Evolutionary conservation across 2,888 invertebrate species (phyloP), one percentile per base, ranked within the genome.

Genomic region (Drosophila lutescens): DNA sequence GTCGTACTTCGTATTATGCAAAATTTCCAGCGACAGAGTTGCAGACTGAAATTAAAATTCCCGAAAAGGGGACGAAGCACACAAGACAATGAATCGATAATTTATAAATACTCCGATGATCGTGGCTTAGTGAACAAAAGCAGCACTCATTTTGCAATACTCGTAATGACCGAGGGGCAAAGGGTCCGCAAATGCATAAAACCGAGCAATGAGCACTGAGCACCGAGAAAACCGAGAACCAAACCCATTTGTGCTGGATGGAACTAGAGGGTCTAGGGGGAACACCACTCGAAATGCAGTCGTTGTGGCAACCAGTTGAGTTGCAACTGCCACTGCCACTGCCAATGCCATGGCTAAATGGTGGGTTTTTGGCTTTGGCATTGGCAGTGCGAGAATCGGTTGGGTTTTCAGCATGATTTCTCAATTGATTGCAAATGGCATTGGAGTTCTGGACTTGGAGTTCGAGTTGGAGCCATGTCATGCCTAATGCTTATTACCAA

Each of bases 401-500:
- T 70, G 71, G 83, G 71, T 68, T 84, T 74, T 65, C 72, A 54
- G 67, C 71, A 62, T 78, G 78, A 78, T 76, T 83, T 86, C 78
- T 70, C 67, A 73, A 82, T 80, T 69, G 60, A 63, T 68, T 47
- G 53, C 44, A 57, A 44, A 53, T 73, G 55, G 53, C 67, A 40
- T 53, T 40, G 32, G 26, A 54, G 38, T 26, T 38, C 17, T 8
- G 15, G n/a, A 32, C 20, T 17, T 4, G 68, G 12, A 67, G 46
- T 26, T n/a, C 26, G 30, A 47, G 30, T 26, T 34, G 17, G 17
- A 36, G 73, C 43, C 40, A 49, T 54, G 61, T 32, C 41, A 68
- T 73, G 75, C 53, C 74, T 78, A 73, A 83, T 83, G 68, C 83
- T 83, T 83, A 84, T 86, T 88, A 74, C 77, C 65, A 71, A 77